Evolutionary conservation across 2,888 invertebrate species (phyloP).

Genomic region (Syritta pipiens): DNA sequence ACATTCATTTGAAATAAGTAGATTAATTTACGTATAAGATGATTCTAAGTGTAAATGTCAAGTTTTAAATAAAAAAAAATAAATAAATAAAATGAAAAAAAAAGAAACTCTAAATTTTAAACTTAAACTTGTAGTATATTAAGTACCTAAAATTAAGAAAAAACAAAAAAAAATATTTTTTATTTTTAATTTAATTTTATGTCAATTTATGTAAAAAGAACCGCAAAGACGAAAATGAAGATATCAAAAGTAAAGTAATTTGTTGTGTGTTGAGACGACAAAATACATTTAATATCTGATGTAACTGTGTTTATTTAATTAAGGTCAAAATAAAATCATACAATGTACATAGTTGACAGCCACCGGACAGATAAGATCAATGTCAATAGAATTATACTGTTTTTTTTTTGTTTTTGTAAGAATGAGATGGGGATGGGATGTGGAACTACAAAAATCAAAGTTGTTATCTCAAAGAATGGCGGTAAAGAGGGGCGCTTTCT

Average conservation of each 20-base stretch:
- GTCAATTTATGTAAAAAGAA: constrained; percentile 62
- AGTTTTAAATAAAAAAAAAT: constrained; percentile 11
- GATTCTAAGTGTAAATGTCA: constrained; percentile 62
- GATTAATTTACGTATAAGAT: constrained; percentile 63
- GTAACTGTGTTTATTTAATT: background rate
- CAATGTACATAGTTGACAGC: too few species aligned
- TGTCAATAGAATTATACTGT: too few species aligned
- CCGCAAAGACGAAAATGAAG: constrained; percentile 17
- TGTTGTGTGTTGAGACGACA: constrained; percentile 40
- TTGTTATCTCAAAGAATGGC: too few species aligned
- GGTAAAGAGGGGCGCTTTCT: too few species aligned
- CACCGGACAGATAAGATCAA: too few species aligned
- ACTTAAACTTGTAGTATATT: constrained; percentile 56
- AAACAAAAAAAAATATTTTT: constrained; percentile 53
- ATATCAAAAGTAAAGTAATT: constrained; percentile 52
- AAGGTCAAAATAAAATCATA: too few species aligned
- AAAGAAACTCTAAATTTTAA: constrained; percentile 13
- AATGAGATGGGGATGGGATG: too few species aligned
- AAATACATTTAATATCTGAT: constrained; percentile 54
- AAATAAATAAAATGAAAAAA: constrained; percentile 9
- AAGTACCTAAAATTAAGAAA: constrained; percentile 56
- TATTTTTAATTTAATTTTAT: constrained; percentile 49
- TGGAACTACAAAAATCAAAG: too few species aligned
- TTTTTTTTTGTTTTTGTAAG: too few species aligned
- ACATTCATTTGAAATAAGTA: constrained; percentile 62